Conservation (phyloP, 1,140 invertebrate genomes). For the Cotesia typhae region DNA sequence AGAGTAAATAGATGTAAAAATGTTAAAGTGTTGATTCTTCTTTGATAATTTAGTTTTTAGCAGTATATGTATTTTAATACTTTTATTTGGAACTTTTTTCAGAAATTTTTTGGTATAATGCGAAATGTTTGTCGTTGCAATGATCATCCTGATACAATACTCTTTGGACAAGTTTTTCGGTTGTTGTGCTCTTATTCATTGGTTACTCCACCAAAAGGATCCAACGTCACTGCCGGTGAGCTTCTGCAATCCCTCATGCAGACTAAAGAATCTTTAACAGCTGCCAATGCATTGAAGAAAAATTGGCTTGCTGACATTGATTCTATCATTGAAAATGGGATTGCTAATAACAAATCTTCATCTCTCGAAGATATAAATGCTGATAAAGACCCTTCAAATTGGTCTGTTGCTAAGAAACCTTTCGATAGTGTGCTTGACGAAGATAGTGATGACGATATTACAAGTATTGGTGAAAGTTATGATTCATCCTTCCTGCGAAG, state of each 20-base stretch:
- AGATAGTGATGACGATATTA: neutral
- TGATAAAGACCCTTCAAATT: neutral
- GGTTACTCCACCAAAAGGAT: slow-evolving; percentile 38
- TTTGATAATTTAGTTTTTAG: too few species aligned
- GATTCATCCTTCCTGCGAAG: too few species aligned
- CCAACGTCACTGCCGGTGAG: slow-evolving; percentile 27
- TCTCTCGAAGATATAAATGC: neutral
- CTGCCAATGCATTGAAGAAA: neutral
- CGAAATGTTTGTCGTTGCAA: too few species aligned
- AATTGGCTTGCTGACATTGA: neutral
- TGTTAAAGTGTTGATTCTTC: too few species aligned
- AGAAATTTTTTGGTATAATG: too few species aligned
- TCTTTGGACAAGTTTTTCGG: slow-evolving; percentile 11
- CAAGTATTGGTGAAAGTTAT: too few species aligned
- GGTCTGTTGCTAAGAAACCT: neutral
- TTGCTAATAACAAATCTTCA: neutral
- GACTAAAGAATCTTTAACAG: neutral
- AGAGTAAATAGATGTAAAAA: neutral
- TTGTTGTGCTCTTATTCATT: slow-evolving; percentile 21
- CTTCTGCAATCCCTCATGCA: slow-evolving; percentile 29
- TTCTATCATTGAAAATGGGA: slow-evolving; percentile 1
- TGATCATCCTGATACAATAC: slow-evolving; percentile 31
- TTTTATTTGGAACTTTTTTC: too few species aligned
- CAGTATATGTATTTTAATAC: too few species aligned
- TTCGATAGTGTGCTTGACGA: neutral